These are phyloP conservation scores for Prorops nasuta DNA, from an alignment of 1,140 invertebrate genomes.

Conservation along the genomic window DNA sequence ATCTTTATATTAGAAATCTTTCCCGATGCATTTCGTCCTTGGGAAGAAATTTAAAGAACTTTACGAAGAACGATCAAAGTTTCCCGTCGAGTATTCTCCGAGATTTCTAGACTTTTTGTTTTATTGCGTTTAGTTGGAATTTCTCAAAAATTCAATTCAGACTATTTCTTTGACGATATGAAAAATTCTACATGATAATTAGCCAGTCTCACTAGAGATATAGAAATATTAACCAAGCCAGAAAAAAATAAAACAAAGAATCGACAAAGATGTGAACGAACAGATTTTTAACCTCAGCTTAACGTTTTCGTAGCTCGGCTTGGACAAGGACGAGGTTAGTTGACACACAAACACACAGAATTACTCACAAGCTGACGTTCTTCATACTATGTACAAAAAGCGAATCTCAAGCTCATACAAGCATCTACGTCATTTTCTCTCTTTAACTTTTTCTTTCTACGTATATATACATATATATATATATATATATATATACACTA, in stretches of 20 bases:
- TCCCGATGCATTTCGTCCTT: too few species aligned
- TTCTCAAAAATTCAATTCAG: too few species aligned
- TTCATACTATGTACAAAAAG: constrained; percentile 30
- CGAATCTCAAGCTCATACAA: constrained; percentile 13
- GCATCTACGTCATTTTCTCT: constrained; percentile 13
- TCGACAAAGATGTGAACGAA: constrained; percentile 25
- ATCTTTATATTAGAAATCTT: too few species aligned
- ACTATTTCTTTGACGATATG: too few species aligned
- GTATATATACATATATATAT: constrained; percentile 1
- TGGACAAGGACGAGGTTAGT: constrained; percentile 84
- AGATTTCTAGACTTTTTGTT: background rate
- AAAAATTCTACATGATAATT: too few species aligned
- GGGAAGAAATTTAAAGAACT: too few species aligned
- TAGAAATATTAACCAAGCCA: too few species aligned
- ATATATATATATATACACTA: background rate
- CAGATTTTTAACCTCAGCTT: constrained; percentile 52
- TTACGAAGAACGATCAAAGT: too few species aligned
- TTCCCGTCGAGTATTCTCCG: background rate
- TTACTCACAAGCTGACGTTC: constrained; percentile 40
- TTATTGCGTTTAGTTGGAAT: too few species aligned
- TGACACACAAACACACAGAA: constrained; percentile 35
- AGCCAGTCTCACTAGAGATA: too few species aligned
- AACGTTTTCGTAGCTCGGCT: constrained; percentile 75
- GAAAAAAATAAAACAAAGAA: background rate
- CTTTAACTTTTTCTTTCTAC: background rate